Percentiles rank a stretch among this genome's conserved stretches.
These are phyloP conservation scores for Sander vitreus DNA, from an alignment of 2,113 vertebrate genomes.

Conservation along the genomic window DNA sequence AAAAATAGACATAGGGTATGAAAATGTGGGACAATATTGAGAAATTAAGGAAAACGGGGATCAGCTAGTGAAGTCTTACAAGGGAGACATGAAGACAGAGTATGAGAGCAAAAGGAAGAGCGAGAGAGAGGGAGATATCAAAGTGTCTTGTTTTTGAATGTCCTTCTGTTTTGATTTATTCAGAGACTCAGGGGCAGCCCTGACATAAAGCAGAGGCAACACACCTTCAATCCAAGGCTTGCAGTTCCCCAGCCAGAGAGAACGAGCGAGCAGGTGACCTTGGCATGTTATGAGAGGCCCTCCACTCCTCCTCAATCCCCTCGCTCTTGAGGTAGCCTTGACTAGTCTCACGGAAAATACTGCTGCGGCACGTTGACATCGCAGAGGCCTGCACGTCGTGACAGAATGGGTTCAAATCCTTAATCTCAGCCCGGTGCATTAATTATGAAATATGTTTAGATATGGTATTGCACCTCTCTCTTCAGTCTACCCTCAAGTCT, in stretches of 20 bases:
- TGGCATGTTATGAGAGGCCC: conserved; percentile 59
- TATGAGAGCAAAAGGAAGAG: background rate
- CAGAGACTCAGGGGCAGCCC: conserved; percentile 39
- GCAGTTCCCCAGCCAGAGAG: conserved; percentile 24
- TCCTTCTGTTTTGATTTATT: conserved; percentile 60
- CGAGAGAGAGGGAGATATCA: conserved; percentile 14
- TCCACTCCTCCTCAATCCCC: conserved; percentile 49
- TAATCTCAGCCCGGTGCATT: conserved; percentile 26
- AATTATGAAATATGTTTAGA: conserved; percentile 40
- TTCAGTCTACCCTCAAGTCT: background rate
- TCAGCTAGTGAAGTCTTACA: background rate
- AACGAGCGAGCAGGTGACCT: conserved; percentile 50
- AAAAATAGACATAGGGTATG: background rate
- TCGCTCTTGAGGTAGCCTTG: conserved; percentile 44
- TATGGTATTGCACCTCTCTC: background rate
- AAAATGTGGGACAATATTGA: background rate
- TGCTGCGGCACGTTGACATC: background rate
- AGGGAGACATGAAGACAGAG: background rate
- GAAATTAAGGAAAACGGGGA: background rate
- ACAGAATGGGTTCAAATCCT: conserved; percentile 62
- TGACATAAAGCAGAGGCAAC: conserved; percentile 26
- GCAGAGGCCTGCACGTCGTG: background rate
- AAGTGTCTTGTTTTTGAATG: conserved; percentile 22
- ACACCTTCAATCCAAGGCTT: conserved; percentile 49
- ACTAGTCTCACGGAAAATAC: conserved; percentile 41